phyloP scores from a whole-genome alignment of 2,113 vertebrate genomes.

The Crocuta crocuta region DNA sequence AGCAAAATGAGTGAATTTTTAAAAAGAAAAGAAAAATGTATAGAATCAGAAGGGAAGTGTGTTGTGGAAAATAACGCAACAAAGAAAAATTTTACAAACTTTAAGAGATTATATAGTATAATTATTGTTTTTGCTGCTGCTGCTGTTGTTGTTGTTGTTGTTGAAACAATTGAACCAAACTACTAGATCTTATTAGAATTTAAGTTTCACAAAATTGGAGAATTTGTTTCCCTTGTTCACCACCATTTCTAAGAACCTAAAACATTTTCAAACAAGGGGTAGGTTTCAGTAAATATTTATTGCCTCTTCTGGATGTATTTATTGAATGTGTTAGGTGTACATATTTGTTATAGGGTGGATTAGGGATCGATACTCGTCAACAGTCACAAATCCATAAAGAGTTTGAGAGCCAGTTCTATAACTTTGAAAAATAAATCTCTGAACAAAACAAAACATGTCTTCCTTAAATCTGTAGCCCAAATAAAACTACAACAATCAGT shows the following conservation, averaged over 20 bases:
- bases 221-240: not conserved
- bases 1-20: not conserved
- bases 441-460: not conserved
- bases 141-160: not conserved
- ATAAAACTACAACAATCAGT: not conserved
- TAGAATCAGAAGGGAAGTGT: not conserved
- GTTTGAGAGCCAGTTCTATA: not conserved
- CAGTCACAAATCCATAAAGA: not conserved
- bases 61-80: not conserved
- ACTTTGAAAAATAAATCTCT: not conserved
- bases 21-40: not conserved
- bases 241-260: not conserved
- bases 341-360: not conserved
- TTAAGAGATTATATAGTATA: not conserved
- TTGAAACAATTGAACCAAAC: not conserved
- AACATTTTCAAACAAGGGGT: not conserved
- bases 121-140: not conserved
- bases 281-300: not conserved
- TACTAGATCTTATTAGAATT: constrained; percentile 3
- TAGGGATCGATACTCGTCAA: not conserved
- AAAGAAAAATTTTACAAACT: not conserved
- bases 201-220: not conserved
- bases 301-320: not conserved
- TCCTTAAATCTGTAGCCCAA: not conserved
- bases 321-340: not conserved